Evolutionary conservation across 2,797 vertebrate genomes (phyloP), one percentile per base, ranked within the genome.

Genomic region (Arrhamphus sclerolepis): DNA sequence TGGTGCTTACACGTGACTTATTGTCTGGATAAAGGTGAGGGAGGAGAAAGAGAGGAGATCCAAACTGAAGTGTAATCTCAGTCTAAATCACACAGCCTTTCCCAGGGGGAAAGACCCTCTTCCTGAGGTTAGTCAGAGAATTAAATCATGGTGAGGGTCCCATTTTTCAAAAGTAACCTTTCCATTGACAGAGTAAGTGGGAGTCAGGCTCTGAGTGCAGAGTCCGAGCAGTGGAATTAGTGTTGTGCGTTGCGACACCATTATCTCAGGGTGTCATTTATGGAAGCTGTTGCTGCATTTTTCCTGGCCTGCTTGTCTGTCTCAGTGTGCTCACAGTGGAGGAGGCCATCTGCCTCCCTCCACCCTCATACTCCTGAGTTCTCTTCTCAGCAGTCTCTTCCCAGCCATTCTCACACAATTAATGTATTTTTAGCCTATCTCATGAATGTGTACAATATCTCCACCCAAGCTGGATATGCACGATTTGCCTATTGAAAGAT

Each of bases 151-250:
- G 75, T 47, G 70, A 83, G 66, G 82, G 81, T 61, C 87, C 85
- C 86, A 89, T 89, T 90, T 86, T 88, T 90, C 89, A 91, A 86
- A 87, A 87, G 82, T 88, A 90, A 90, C 90, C 87, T 91, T 90
- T 91, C 70, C 62, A 50, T 86, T 91, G 90, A 91, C 90, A 91
- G 89, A 80, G 77, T 85, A 87, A 91, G 87, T 90, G 86, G 82
- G 80, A 89, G 84, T 83, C 75, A 47, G 80, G 66, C 81, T 83
- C 76, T 79, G 42, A 57, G 64, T 13, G 28, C 60, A 54, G 56
- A 75, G 86, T 89, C 83, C 76, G 6, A 74, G 79, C 59, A 29
- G 58, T 70, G 82, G 83, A 87, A 88, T 89, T 83, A 85, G 86
- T 84, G 81, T 76, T 21, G 58, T 69, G 69, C 62, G 16, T 78